Evolutionary conservation across 2,888 invertebrate genomes (phyloP).

Genomic region (Drosophila affinis): DNA sequence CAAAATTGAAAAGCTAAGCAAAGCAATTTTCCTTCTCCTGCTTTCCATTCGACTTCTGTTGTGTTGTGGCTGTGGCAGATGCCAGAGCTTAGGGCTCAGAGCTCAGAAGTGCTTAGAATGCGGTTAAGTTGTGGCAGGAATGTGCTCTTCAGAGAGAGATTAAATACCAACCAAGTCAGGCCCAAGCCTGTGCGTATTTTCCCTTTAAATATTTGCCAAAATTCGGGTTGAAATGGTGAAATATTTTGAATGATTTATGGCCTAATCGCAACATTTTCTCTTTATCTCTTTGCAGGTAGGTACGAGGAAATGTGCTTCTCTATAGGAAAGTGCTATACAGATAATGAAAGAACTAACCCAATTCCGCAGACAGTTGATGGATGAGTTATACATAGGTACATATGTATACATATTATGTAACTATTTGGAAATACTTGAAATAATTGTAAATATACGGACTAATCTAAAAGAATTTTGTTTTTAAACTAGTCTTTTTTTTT

Average conservation of each 20-base stretch:
- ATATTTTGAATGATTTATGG: slow-evolving; percentile 27
- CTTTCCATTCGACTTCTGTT: slow-evolving; percentile 12
- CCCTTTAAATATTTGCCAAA: slow-evolving; percentile 11
- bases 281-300: slow-evolving; percentile 30
- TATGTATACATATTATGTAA: background rate
- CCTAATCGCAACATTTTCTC: slow-evolving; percentile 19
- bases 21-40: slow-evolving; percentile 41
- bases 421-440: background rate
- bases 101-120: slow-evolving; percentile 31
- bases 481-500: no score
- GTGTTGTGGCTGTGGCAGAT: slow-evolving; percentile 2
- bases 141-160: slow-evolving; percentile 20
- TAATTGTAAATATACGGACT: background rate
- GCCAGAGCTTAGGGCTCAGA: background rate
- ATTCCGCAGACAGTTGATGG: background rate
- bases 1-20: slow-evolving; percentile 64
- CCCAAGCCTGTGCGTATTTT: background rate
- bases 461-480: no score
- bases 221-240: slow-evolving; percentile 2
- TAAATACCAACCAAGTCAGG: slow-evolving; percentile 27
- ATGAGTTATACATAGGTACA: background rate
- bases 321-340: background rate
- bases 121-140: slow-evolving; percentile 27
- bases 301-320: slow-evolving; percentile 9
- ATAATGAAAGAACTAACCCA: background rate